Evolutionary conservation across 2,888 invertebrate species (phyloP), one percentile per base, ranked within the genome.

Genomic region (Caenorhabditis parvicauda): DNA sequence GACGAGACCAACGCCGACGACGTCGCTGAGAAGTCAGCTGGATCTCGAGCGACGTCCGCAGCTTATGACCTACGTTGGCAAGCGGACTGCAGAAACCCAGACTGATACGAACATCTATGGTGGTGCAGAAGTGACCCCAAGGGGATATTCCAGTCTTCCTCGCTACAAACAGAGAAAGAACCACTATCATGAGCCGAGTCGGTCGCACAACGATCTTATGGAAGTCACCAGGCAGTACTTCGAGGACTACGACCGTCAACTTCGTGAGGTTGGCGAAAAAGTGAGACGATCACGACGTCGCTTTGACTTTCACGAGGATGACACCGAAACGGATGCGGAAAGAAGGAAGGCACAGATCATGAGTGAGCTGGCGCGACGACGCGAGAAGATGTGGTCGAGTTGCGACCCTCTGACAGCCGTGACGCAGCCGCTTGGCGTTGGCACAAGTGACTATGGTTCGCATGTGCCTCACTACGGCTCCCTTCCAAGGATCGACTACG

Each of bases 301-400:
- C 22, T 74, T 67, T 46, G 58, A 69, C 32, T 75, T 74, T 53
- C 68, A 68, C 49, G 64, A 71, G 39, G 84, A 85, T 46, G 86
- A 86, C 55, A 86, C 86, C 62, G 81, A 83, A 44, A 73, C 85
- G 62, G 83, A 82, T 21, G 80, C 86, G 39, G 87, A 87, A 69
- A 85, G 86, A 71, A 85, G 86, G 74, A 86, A 86, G 75, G 83
- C 84, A 37, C 83, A 86, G 66, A 84, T 87, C 45, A 57, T 72
- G 68, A 85, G 85, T 41, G 87, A 87, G 77, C 86, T 88, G 59
- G 86, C 86, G 12, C 82, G 86, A 49, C 81, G 87, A n/a, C 83
- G 86, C 42, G 84, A 85, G 68, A 86, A 87, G 71, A 84, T 87
- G 57, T 86, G 74, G 44, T 68, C 70, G 2, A 63, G 69, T 54